Conservation (phyloP, 1,140 invertebrate species). For the Carposina sasakii region DNA sequence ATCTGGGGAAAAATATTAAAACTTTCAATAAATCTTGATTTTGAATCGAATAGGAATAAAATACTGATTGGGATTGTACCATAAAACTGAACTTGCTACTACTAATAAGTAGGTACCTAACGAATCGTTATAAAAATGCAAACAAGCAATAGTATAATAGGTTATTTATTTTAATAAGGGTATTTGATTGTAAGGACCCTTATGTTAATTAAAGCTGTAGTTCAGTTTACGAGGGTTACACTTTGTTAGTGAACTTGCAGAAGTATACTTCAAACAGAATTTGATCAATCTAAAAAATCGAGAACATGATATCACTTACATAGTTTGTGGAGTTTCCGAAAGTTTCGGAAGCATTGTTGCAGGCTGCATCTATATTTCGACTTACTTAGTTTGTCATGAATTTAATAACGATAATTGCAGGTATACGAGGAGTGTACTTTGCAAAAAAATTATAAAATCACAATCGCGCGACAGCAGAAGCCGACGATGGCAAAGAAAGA, state of each 20-base stretch:
- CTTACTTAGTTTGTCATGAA: conserved; percentile 33
- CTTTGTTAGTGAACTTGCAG: too few species aligned
- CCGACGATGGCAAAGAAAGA: conserved; percentile 33
- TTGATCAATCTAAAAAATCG: not conserved
- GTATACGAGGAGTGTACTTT: conserved; percentile 22
- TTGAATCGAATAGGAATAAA: too few species aligned
- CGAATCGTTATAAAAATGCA: too few species aligned
- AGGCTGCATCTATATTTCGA: conserved; percentile 44
- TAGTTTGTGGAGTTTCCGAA: conserved; percentile 57
- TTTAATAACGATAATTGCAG: conserved; percentile 19
- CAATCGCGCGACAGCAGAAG: conserved; percentile 32
- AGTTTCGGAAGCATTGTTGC: conserved; percentile 58
- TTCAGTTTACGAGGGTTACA: too few species aligned
- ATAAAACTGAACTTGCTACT: conserved; percentile 10
- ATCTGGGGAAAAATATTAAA: conserved; percentile 63
- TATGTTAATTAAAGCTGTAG: too few species aligned
- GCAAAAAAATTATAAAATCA: conserved; percentile 31
- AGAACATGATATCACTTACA: conserved; percentile 54
- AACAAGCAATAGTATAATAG: too few species aligned
- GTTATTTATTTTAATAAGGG: too few species aligned
- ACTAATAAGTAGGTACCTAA: too few species aligned
- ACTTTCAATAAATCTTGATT: too few species aligned
- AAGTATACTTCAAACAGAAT: too few species aligned
- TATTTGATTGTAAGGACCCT: too few species aligned
- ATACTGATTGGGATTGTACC: not conserved